Evolutionary conservation across 1,140 invertebrate genomes (phyloP), one percentile per base, ranked within the genome.

Genomic region (Pissodes strobi): DNA sequence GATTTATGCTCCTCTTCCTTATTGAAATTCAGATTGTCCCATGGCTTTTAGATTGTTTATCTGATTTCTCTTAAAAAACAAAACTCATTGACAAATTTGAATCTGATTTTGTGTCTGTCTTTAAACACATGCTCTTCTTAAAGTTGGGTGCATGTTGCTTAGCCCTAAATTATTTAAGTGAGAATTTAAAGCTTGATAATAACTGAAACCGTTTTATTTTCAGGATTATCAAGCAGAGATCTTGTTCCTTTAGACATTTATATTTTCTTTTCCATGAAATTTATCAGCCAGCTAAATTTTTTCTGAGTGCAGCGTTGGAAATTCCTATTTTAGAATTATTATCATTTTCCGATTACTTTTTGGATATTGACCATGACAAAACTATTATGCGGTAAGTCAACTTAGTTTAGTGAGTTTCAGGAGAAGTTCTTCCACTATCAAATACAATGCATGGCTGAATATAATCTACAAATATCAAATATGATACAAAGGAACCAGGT

Each of bases 291-390:
- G 90, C 94, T 0, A 91, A 95, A 70, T 85, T 97, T 41, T 99
- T 98, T 80, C 83, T 99, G 2, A 94, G 93, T 0, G 90, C 94
- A 13, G 92, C 95, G 2, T 82, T 99, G 2, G 90, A 96, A 75
- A 88, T 88, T 12, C 94, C 97, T 1, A 91, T 98, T 37, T 91
- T 97, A 86, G 86, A 90, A 41, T 82, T 98, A n/a, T 81, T 99
- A 2, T 93, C 92, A 80, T 93, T 95, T 70, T 93, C 95, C 75
- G 94, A 98, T 75, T 88, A 90, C 75, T 95, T 93, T 79, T 83
- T 97, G 38, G 95, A 98, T 76, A 88, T 96, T 23, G 95, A 98
- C 80, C 91, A 94, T 0, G 88, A 92, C 61, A 97, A 95, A 80
- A 88, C 90, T 34, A 77, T 88, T 10, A 81, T 88, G 70, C 82